Evolutionary conservation across 2,888 invertebrate genomes (phyloP).

Genomic region (Aleiodes alternator): DNA sequence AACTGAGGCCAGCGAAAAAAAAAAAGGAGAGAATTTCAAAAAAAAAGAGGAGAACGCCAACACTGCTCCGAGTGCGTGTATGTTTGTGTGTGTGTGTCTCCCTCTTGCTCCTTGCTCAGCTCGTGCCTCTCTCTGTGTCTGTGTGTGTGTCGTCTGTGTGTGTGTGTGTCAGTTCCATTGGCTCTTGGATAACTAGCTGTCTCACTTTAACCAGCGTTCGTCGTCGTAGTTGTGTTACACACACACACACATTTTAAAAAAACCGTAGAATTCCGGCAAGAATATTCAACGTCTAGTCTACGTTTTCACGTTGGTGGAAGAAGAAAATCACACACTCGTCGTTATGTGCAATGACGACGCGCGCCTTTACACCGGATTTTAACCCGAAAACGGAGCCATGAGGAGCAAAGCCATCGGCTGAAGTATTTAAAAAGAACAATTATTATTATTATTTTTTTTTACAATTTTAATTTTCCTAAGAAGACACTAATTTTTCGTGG

Average conservation of each 20-base stretch:
- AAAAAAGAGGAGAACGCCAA: slow-evolving; percentile 28
- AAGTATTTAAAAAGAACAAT: slow-evolving; percentile 40
- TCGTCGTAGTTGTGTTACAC: background rate
- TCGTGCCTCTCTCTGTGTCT: background rate
- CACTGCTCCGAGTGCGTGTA: background rate
- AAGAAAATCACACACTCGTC: slow-evolving; percentile 44
- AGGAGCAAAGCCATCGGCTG: slow-evolving; percentile 62
- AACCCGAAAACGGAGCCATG: slow-evolving; percentile 64
- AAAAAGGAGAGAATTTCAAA: background rate
- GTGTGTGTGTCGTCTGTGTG: too few relatives aligned
- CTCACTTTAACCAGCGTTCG: slow-evolving; percentile 16
- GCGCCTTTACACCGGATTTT: slow-evolving; percentile 61
- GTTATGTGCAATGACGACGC: slow-evolving; percentile 65
- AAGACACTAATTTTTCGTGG: background rate
- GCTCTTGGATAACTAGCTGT: background rate
- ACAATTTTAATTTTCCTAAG: background rate
- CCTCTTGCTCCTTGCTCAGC: slow-evolving; percentile 2
- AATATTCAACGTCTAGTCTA: slow-evolving; percentile 6
- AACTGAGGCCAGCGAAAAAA: background rate
- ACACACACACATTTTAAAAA: too few relatives aligned
- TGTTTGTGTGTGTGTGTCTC: background rate
- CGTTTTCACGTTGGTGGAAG: background rate
- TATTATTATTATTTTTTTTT: background rate
- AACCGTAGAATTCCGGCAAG: background rate
- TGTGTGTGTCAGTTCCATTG: slow-evolving; percentile 1